Base-by-base conservation (phyloP, 2,888 invertebrate species). In the Cancer borealis region DNA sequence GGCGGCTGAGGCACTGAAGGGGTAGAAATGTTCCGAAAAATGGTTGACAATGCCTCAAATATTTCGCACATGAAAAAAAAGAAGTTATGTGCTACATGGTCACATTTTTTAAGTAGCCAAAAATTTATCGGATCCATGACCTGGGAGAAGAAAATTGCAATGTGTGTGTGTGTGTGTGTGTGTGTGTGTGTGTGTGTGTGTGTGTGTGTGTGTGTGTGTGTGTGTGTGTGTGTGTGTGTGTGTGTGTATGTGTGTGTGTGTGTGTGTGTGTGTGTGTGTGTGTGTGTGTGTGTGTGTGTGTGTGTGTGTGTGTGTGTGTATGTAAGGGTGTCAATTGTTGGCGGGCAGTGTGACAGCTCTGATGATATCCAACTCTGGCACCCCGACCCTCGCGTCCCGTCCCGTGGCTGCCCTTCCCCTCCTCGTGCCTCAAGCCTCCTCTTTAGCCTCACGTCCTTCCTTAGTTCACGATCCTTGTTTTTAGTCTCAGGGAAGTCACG, bases 181-280 rank as follows among this genome's bases (percentile, higher is more conserved):
- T 73, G 66, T 73, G 66, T 30, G 79, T 84, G 79, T 84, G 79
- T 84, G 79, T 84, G 79, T 84, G 79, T 84, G 79, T 84, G 79
- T 84, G 79, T 84, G 79, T 84, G 79, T 84, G 79, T 84, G 92
- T 88, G 79, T 87, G 92, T 84, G 92, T 84, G 84, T 84, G 79
- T 92, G 84, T 90, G 90, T 90, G 90, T 90, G 90, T 90, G 90
- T 90, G 90, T 90, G 54, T 90, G 90, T 90, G 90, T 89, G 54
- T 90, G 49, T 17, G 73, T 54, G 54, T 54, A 3, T 54, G 54
- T 73, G 73, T 73, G 73, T 73, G 73, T 73, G 66, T 73, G 66
- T 73, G 66, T 73, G 66, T 30, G 79, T 84, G 79, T 84, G 79
- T 84, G 79, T 84, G 79, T 84, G 79, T 84, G 79, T 84, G 79